Base-by-base conservation (phyloP, 2,113 vertebrate species). In the Carassius gibelio region DNA sequence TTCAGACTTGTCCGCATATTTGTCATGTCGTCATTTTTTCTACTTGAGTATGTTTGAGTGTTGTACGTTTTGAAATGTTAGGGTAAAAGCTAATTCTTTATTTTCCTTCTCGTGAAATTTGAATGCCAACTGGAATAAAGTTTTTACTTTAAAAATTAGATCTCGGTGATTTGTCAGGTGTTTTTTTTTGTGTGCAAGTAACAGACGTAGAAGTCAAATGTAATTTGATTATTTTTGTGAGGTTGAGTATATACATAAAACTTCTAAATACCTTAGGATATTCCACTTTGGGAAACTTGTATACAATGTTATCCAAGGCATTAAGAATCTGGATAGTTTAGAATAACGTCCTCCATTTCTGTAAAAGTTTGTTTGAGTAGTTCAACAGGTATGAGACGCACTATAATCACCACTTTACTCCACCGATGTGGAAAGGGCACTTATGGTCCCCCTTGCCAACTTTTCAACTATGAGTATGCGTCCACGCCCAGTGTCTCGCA, bases 401-500 rank as follows among this genome's bases (percentile, higher is more conserved):
- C 9, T 45, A 61, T 61, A 80, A 48, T 64, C 3, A 26, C 55
- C 21, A 59, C 34, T 79, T 57, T 57, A 38, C 52, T 79, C 21
- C 42, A 11, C 34, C 21, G 36, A 5, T 83, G 68, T 72, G 81
- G 23, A 57, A n/a, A 68, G 81, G 66, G 81, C 11, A 30, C 82
- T 11, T 85, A 8, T 48, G 68, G 42, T 66, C 21, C 55, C 57
- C 55, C 34, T 48, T 81, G 26, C 69, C 59, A 59, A 62, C 64
- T 45, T 62, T 15, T 52, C 36, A 61, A 66, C 38, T 26, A 26
- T 15, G 76, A 42, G 2, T 75, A 93, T 95, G 94, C 93, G 94
- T 94, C 94, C 95, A 94, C 95, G 95, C 94, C 91, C 88, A 77
- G 91, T 93, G 92, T 91, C 94, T 94, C 94, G 94, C 93, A 90